Base-by-base conservation (phyloP, 2,888 invertebrate genomes). In the Dorcus parallelipipedus region DNA sequence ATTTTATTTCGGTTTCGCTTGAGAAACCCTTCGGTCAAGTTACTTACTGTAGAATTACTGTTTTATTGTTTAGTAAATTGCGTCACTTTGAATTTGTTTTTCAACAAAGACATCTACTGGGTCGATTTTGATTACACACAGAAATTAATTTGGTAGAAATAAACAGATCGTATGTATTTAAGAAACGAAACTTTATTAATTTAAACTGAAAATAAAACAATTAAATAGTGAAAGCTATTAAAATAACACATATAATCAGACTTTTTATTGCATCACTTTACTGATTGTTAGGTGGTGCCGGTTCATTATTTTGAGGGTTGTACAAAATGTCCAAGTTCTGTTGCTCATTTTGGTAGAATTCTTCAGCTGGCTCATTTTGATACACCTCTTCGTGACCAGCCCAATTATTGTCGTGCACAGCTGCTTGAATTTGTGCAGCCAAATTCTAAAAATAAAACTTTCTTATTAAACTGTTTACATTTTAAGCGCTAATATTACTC, bases 91-190 rank as follows among this genome's bases (percentile, higher is more conserved):
- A 83, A 87, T 68, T 74, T 95, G 59, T 97, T 95, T 77, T 83
- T 89, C 58, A 85, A 83, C 47, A 93, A 89, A 75, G 85, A 90
- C 65, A 89, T 96, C 56, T 78, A 80, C 54, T 97, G 96, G 95
- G 74, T 80, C 26, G 84, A 91, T 73, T 86, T 86, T 72, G 79
- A 83, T 52, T 83, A 88, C 54, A 79, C 83, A 0, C 96, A 97
- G 76, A 85, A 95, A 73, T 87, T 97, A 68, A 91, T 95, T 74
- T 97, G 96, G 96, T 97, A 80, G 81, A 9, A 17, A 38, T 20
- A 51, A 49, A 74, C 69, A 69, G 79, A 69, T 49, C 14, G 39
- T 17, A 38, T 54, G 20, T 54, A 14, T 38, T 49, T 49, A 38
- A n/a, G 7, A 48, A 53, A 17, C 3, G 6, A 7, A 33, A 33